Evolutionary conservation across 2,888 invertebrate genomes (phyloP).

Genomic region (Atrina japonica): DNA sequence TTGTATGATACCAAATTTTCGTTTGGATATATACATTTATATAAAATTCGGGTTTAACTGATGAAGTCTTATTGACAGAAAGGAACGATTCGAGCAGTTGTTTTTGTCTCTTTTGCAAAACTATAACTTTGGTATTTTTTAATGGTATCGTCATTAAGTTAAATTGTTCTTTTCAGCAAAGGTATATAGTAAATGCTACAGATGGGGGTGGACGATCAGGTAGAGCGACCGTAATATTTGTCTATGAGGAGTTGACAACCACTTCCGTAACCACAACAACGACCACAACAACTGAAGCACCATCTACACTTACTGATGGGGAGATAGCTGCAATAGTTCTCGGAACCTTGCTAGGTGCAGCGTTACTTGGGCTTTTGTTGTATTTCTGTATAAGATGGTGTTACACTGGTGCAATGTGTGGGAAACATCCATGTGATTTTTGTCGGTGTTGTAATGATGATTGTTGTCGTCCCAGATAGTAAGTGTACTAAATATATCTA

Average conservation of each 20-base stretch:
- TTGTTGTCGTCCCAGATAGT: not conserved
- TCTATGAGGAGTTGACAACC: slow-evolving; percentile 21
- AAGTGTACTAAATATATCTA: not conserved
- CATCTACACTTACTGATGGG: slow-evolving; percentile 13
- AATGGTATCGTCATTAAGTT: not conserved
- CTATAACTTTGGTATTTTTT: no score
- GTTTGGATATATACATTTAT: no score
- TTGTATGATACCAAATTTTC: not conserved
- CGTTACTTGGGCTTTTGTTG: slow-evolving; percentile 25
- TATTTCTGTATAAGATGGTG: slow-evolving; percentile 34
- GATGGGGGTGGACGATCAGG: no score
- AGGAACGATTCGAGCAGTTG: no score
- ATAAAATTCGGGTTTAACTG: no score
- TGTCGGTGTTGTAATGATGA: slow-evolving; percentile 13
- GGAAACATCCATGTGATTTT: slow-evolving; percentile 43
- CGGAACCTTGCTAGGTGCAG: slow-evolving; percentile 24
- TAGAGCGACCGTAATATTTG: slow-evolving; percentile 21
- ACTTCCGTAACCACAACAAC: slow-evolving; percentile 38
- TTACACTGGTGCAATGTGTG: slow-evolving; percentile 38
- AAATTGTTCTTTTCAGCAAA: slow-evolving; percentile 16
- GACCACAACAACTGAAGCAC: slow-evolving; percentile 34
- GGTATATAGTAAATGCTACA: slow-evolving; percentile 30
- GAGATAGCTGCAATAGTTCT: slow-evolving; percentile 35
- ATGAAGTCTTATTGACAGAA: no score
- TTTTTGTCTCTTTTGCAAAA: no score